Conservation (phyloP, 2,113 vertebrate species). For the Triplophysa tibetana region DNA sequence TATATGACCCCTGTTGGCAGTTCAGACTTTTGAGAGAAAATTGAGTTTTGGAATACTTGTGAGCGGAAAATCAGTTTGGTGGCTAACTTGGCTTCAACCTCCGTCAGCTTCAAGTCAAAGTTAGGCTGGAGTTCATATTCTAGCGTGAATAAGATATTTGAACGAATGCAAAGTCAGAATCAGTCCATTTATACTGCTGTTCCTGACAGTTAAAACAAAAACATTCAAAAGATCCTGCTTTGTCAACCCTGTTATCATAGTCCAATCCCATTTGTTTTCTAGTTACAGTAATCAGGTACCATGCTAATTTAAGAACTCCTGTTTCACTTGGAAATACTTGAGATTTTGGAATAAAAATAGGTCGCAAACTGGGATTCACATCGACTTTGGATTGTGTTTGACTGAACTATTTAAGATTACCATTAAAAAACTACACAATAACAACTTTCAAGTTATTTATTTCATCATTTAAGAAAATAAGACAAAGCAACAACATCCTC, state of each 20-base stretch:
- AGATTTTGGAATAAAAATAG: too few species aligned
- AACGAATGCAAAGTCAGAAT: background rate
- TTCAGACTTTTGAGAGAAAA: background rate
- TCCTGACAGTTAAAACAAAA: background rate
- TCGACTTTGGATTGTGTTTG: background rate
- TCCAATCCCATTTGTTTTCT: background rate
- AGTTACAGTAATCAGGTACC: background rate
- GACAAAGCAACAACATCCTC: constrained; percentile 70
- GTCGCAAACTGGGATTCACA: too few species aligned
- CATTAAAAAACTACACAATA: background rate
- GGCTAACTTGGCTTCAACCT: background rate
- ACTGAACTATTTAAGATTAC: background rate
- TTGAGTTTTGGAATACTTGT: background rate
- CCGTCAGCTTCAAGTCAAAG: background rate
- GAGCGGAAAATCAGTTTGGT: background rate
- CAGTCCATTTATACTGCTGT: background rate
- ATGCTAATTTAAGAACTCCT: too few species aligned
- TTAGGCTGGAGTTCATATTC: background rate
- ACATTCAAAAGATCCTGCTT: too few species aligned
- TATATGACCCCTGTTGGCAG: constrained; percentile 30
- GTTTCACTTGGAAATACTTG: too few species aligned
- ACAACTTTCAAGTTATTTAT: constrained; percentile 68
- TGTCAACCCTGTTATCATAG: too few species aligned
- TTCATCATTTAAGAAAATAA: constrained; percentile 78
- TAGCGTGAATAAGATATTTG: background rate